Percentiles rank a stretch among this genome's conserved stretches.
These are phyloP conservation scores for Hedychridium roseum DNA, from an alignment of 2,888 invertebrate species.

Conservation along the genomic window DNA sequence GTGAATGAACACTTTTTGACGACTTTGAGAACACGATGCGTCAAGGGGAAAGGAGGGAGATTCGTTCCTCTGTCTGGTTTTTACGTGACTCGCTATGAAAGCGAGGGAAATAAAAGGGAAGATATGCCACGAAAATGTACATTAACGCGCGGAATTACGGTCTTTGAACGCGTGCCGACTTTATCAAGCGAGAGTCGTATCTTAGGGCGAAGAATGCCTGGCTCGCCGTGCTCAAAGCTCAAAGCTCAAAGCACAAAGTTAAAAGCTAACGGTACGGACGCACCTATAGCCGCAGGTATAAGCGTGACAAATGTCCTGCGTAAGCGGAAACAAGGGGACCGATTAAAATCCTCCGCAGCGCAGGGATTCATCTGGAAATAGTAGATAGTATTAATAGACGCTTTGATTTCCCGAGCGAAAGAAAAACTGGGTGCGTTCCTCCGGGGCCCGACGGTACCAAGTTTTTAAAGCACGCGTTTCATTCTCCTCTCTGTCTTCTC, in stretches of 20 bases:
- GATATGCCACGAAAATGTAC: too few species aligned
- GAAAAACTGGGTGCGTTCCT: constrained; percentile 46
- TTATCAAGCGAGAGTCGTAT: too few species aligned
- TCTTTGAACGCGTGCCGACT: too few species aligned
- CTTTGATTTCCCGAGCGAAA: constrained; percentile 38
- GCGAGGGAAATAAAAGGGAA: too few species aligned
- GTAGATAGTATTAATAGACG: constrained; percentile 45
- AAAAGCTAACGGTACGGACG: background rate
- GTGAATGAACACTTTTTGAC: background rate
- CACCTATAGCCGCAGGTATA: background rate
- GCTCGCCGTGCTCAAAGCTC: too few species aligned
- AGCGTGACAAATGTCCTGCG: background rate
- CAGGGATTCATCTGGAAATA: constrained; percentile 29
- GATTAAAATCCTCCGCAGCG: background rate
- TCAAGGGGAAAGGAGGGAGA: too few species aligned
- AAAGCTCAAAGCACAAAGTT: too few species aligned
- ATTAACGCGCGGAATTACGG: too few species aligned
- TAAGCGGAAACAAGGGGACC: background rate
- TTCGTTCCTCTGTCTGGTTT: background rate
- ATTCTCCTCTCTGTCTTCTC: constrained; percentile 40
- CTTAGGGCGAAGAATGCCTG: too few species aligned
- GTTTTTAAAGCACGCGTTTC: constrained; percentile 50
- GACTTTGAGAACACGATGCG: too few species aligned
- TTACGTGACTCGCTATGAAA: too few species aligned
- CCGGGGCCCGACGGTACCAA: constrained; percentile 47